Evolutionary conservation across 2,113 vertebrate genomes (phyloP).

Genomic region (Danio rerio): GRCz12tu NC_133188.1:34515001-34515500

Average conservation of each 20-base stretch:
- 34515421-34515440: conserved; percentile 46
- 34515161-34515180: too few species aligned
- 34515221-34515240: background rate
- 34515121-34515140: too few species aligned
- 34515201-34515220: background rate
- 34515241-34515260: background rate
- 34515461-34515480: conserved; percentile 17
- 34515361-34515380: conserved; percentile 43
- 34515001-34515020: background rate
- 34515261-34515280: background rate
- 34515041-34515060: background rate
- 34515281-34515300: conserved; percentile 8
- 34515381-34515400: conserved; percentile 51
- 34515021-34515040: background rate
- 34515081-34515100: background rate
- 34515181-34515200: background rate
- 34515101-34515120: background rate
- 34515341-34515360: conserved; percentile 42
- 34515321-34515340: conserved; percentile 48
- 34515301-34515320: conserved; percentile 31
- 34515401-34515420: conserved; percentile 56
- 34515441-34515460: conserved; percentile 19
- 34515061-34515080: background rate
- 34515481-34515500: conserved; percentile 4
- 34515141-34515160: too few species aligned